A percentile compares a stretch with the other conserved stretches of the same genome.
Conservation (phyloP, 2,888 invertebrate species). For the Panzeria rudis region DNA sequence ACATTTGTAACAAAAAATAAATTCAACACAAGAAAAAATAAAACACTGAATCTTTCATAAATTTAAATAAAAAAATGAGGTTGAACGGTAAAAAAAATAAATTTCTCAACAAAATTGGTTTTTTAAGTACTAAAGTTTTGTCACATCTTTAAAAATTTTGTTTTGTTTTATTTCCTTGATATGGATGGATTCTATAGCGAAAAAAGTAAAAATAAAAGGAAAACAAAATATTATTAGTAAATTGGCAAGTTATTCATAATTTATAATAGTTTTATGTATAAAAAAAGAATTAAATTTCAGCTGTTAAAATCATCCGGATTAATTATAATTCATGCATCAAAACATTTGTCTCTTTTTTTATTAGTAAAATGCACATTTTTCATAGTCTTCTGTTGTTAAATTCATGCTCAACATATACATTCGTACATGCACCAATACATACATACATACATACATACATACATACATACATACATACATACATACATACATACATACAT, state of each 20-base stretch:
- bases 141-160: conserved; percentile 63
- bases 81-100: conserved; percentile 46
- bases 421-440: background rate
- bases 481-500: no score
- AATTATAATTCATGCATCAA: background rate
- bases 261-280: background rate
- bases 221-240: conserved; percentile 12
- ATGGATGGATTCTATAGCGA: conserved; percentile 34
- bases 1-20: conserved; percentile 78
- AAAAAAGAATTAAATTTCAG: background rate
- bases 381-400: background rate
- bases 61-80: conserved; percentile 43
- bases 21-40: conserved; percentile 34
- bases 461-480: background rate
- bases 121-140: conserved; percentile 49
- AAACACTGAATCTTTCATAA: conserved; percentile 29
- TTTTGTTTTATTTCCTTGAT: conserved; percentile 30
- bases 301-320: background rate
- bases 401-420: background rate
- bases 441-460: background rate
- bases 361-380: background rate
- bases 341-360: background rate
- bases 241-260: background rate
- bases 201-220: conserved; percentile 3
- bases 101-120: conserved; percentile 55